These are phyloP conservation scores for Zapornia atra DNA, from an alignment of 2,113 vertebrate genomes.

Conservation along the genomic window DNA sequence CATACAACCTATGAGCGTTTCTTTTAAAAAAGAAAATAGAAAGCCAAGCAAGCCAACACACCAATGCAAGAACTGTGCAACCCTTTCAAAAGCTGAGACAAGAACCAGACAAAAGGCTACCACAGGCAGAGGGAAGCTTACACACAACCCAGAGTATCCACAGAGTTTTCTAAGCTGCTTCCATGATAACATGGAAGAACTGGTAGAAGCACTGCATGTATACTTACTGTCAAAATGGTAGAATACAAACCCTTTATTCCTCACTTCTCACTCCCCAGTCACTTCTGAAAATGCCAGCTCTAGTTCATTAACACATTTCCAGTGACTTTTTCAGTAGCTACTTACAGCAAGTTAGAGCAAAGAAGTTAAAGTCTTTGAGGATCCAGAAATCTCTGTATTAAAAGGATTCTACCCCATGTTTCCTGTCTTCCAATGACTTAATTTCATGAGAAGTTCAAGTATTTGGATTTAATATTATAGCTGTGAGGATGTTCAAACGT, in stretches of 20 bases:
- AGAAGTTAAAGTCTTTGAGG: background rate
- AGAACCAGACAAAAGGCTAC: background rate
- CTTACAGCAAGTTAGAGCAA: background rate
- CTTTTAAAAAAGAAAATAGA: accelerated
- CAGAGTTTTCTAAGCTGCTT: background rate
- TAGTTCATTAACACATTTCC: background rate
- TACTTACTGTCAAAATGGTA: background rate
- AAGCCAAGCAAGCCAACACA: background rate
- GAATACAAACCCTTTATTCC: background rate
- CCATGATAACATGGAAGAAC: background rate
- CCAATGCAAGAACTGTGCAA: background rate
- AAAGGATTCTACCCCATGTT: background rate
- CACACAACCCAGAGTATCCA: background rate
- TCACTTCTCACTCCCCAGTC: background rate
- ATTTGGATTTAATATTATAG: background rate
- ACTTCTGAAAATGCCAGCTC: background rate
- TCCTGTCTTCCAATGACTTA: background rate
- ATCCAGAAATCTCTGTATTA: background rate
- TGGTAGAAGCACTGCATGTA: background rate
- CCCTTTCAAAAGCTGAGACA: background rate
- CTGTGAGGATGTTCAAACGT: background rate
- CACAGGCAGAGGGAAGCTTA: background rate
- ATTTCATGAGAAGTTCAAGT: background rate
- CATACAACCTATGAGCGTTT: background rate
- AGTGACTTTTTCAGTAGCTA: background rate